phyloP scores from a whole-genome alignment of 2,797 vertebrate species.

The Sebastes hubbsi region DNA sequence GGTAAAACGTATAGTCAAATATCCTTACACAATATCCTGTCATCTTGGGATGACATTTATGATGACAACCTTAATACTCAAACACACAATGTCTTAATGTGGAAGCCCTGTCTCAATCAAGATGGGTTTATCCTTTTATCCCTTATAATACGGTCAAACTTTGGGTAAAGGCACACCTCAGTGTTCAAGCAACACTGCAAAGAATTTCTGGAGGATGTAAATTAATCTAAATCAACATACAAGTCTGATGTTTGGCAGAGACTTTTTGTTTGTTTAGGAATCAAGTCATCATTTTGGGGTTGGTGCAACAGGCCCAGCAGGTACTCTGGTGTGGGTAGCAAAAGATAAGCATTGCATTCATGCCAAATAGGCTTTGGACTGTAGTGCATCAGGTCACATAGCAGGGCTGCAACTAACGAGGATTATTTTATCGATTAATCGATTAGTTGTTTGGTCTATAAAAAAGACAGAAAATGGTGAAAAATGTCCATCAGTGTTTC shows the following conservation, averaged over 20 bases:
- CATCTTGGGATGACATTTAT: background rate
- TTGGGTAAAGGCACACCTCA: conserved; percentile 7
- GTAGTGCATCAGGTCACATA: too few relatives aligned
- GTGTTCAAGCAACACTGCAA: background rate
- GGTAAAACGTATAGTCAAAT: background rate
- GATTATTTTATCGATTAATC: too few relatives aligned
- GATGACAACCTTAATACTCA: background rate
- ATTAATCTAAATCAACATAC: background rate
- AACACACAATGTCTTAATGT: background rate
- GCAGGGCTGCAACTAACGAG: too few relatives aligned
- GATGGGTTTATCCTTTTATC: background rate
- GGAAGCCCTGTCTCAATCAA: background rate
- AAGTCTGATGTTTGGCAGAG: background rate
- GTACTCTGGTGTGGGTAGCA: background rate
- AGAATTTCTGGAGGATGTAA: background rate
- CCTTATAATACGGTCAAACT: background rate
- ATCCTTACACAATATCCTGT: background rate
- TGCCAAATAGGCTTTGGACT: background rate
- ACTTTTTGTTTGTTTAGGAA: background rate
- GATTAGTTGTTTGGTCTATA: too few relatives aligned
- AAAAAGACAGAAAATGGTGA: too few relatives aligned
- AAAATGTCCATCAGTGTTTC: too few relatives aligned
- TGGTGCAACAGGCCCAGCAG: background rate
- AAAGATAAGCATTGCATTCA: background rate
- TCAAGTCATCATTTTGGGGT: conserved; percentile 7